phyloP scores from a whole-genome alignment of 2,888 invertebrate species.

The Cerastis leucographa region DNA sequence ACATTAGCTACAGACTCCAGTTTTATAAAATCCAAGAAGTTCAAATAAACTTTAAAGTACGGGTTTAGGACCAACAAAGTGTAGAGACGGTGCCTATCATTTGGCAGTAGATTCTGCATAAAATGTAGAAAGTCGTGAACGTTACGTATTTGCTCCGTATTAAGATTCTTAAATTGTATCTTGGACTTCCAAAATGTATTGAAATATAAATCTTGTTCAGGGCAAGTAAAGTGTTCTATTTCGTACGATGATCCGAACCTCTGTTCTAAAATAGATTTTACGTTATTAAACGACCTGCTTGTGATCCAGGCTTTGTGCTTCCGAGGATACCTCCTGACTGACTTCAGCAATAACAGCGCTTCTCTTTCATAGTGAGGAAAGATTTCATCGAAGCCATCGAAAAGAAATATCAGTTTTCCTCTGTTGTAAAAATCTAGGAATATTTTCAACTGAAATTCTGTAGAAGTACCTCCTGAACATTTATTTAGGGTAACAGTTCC shows the following conservation, averaged over 20 bases:
- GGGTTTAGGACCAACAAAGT: neutral
- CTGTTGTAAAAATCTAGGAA: slow-evolving; percentile 46
- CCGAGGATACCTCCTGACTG: slow-evolving; percentile 5
- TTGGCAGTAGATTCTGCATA: neutral
- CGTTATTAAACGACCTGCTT: slow-evolving; percentile 51
- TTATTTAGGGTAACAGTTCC: neutral
- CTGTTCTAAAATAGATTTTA: slow-evolving; percentile 24
- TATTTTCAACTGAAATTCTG: slow-evolving; percentile 33
- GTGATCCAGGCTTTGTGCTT: slow-evolving; percentile 58
- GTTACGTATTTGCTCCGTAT: neutral
- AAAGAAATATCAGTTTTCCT: slow-evolving; percentile 21
- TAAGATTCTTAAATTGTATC: slow-evolving; percentile 29
- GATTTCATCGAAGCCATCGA: slow-evolving; percentile 37
- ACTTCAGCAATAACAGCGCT: slow-evolving; percentile 20
- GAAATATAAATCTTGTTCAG: slow-evolving; percentile 41
- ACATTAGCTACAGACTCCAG: neutral
- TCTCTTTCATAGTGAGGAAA: neutral
- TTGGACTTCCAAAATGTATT: slow-evolving; percentile 44
- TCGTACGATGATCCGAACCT: slow-evolving; percentile 41
- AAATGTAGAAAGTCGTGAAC: slow-evolving; percentile 1
- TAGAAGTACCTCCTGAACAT: slow-evolving; percentile 1
- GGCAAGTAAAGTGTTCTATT: slow-evolving; percentile 38
- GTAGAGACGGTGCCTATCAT: neutral
- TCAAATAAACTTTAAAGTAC: neutral
- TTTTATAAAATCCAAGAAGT: slow-evolving; percentile 35